Conservation (phyloP, 2,797 vertebrate genomes). For the Pseudochirops corinnae region DNA sequence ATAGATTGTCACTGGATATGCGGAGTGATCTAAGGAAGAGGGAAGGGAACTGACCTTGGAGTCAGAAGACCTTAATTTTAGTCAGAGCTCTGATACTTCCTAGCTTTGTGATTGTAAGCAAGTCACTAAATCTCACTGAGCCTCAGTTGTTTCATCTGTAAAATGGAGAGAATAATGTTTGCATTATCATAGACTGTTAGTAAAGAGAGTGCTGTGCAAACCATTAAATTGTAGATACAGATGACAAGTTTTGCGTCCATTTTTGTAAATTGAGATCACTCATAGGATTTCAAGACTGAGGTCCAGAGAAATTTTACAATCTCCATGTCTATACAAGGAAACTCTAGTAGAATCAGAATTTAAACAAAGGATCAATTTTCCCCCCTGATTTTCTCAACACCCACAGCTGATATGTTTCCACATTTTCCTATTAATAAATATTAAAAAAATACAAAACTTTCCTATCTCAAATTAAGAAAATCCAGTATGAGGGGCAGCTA, state of each 20-base stretch:
- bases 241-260: neutral
- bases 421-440: neutral
- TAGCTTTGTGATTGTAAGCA: neutral
- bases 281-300: neutral
- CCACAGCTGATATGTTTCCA: neutral
- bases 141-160: neutral
- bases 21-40: neutral
- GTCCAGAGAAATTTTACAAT: neutral
- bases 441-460: neutral
- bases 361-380: conserved; percentile 28
- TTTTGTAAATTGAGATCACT: neutral
- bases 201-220: neutral
- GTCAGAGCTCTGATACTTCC: neutral
- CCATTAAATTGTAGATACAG: neutral
- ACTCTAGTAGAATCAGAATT: conserved; percentile 35
- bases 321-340: conserved; percentile 19
- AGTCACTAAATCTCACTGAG: neutral
- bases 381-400: neutral
- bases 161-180: neutral
- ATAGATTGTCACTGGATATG: neutral
- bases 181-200: neutral
- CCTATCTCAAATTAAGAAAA: conserved; percentile 22
- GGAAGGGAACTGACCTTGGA: neutral
- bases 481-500: neutral
- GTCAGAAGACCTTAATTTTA: neutral